Conservation (phyloP, 2,113 vertebrate genomes). For the Beaufortia kweichowensis region DNA sequence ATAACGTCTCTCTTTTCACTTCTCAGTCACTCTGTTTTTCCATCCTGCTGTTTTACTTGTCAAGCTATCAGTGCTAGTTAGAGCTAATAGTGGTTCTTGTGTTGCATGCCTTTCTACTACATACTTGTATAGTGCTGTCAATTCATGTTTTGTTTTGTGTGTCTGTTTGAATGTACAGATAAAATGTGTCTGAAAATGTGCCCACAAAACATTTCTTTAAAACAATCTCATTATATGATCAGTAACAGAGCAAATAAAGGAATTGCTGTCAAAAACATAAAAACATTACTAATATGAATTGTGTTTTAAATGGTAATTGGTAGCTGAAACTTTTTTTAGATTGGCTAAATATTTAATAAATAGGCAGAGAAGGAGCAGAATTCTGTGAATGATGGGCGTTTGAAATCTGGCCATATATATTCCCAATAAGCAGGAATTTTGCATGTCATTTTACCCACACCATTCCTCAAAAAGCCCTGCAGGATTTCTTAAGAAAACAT, state of each 20-base stretch:
- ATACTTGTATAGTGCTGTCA: not conserved
- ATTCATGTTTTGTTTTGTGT: conserved; percentile 20
- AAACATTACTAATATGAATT: too few species aligned
- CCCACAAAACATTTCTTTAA: not conserved
- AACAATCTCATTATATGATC: not conserved
- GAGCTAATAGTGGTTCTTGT: not conserved
- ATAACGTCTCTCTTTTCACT: not conserved
- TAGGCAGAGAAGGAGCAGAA: too few species aligned
- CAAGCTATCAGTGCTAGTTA: not conserved
- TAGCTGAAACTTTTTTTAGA: too few species aligned
- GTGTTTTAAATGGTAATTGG: too few species aligned
- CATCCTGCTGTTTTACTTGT: not conserved
- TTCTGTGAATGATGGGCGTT: too few species aligned
- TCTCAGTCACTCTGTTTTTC: not conserved
- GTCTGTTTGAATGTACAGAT: conserved; percentile 8
- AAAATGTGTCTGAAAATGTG: not conserved
- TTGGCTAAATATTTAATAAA: too few species aligned
- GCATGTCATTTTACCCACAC: too few species aligned
- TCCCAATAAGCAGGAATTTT: too few species aligned
- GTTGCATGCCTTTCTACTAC: not conserved
- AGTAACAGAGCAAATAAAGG: not conserved
- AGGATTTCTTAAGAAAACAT: too few species aligned
- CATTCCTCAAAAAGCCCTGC: too few species aligned
- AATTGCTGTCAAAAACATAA: not conserved
- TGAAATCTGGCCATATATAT: too few species aligned